Evolutionary conservation across 2,113 vertebrate species (phyloP), one percentile per base, ranked within the genome.

Genomic region (Girardinichthys multiradiatus): DNA sequence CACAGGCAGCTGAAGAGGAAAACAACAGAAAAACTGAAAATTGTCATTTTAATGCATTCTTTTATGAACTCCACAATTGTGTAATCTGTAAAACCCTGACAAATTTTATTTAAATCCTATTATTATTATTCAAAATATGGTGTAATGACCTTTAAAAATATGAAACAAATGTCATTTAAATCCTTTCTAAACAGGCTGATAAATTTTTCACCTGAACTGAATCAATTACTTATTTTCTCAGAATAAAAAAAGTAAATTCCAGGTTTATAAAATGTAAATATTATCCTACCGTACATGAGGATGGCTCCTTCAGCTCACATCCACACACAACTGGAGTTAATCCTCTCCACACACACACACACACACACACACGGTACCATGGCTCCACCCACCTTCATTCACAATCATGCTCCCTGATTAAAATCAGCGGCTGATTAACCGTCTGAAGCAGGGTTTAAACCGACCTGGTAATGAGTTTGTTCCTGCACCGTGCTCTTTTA

Each of bases 241-340:
- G 35, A 35, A 35, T 35, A 54, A 8, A n/a, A 54, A 54, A 45
- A 42, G 14, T 1, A 17, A 17, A 45, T 17, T 45, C 19, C 3
- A 21, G 48, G 3, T 11, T n/a, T 10, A 54, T 54, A 54, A 54
- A n/a, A 24, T 0, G 2, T 54, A 3, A 54, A n/a, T 54, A 54
- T 73, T 64, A 74, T 57, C 86, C 85, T 80, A 90, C 89, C 86
- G 67, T 88, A 90, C 86, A 90, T 90, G 72, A 83, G 45, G 85
- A 86, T 62, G 67, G 69, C 54, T 79, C 37, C 33, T 74, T 17
- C 64, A 70, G 84, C 77, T 85, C 77, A 82, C 74, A 65, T 82
- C 70, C 82, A 85, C 51, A 75, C 79, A 66, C 26, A n/a, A 37
- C 17, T 42, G 15, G 31, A 39, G 8, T 72, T 86, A 86, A 86